phyloP scores from a whole-genome alignment of 2,797 vertebrate species.

The Centroberyx gerrardi region DNA sequence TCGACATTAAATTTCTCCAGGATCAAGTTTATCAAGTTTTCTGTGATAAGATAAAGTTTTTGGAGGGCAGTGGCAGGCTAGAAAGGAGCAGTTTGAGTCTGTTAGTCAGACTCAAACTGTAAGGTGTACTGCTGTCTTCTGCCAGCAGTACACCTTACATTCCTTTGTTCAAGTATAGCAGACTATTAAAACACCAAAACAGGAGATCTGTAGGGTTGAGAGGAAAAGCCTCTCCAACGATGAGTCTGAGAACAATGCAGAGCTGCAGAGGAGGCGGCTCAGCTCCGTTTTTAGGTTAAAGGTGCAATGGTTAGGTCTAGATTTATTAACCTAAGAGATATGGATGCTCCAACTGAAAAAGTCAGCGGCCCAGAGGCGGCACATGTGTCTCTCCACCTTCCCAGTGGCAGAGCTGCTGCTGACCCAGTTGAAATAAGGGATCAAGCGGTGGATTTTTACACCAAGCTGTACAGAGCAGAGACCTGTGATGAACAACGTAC shows the following conservation, averaged over 20 bases:
- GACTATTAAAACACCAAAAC: too few relatives aligned
- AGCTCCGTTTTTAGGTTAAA: not conserved
- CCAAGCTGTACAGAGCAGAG: conserved; percentile 20
- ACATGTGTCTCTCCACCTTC: conserved; percentile 11
- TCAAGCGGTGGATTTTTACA: conserved; percentile 27
- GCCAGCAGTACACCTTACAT: too few relatives aligned
- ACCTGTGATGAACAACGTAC: not conserved
- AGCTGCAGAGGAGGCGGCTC: not conserved
- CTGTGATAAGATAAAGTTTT: too few relatives aligned
- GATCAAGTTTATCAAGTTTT: too few relatives aligned
- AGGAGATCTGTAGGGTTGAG: too few relatives aligned
- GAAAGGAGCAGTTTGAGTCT: too few relatives aligned
- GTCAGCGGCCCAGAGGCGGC: not conserved
- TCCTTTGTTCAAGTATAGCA: too few relatives aligned
- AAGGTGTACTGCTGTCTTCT: too few relatives aligned
- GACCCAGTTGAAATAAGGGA: conserved; percentile 8
- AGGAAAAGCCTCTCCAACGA: too few relatives aligned
- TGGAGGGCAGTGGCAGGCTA: too few relatives aligned
- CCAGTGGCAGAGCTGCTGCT: not conserved
- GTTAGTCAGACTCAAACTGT: too few relatives aligned
- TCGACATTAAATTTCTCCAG: too few relatives aligned
- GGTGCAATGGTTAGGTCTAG: not conserved
- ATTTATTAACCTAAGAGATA: not conserved
- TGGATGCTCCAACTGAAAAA: not conserved
- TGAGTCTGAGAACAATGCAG: not conserved